These are phyloP conservation scores for Bradypus variegatus DNA, from an alignment of 2,797 vertebrate species.

Conservation along the genomic window DNA sequence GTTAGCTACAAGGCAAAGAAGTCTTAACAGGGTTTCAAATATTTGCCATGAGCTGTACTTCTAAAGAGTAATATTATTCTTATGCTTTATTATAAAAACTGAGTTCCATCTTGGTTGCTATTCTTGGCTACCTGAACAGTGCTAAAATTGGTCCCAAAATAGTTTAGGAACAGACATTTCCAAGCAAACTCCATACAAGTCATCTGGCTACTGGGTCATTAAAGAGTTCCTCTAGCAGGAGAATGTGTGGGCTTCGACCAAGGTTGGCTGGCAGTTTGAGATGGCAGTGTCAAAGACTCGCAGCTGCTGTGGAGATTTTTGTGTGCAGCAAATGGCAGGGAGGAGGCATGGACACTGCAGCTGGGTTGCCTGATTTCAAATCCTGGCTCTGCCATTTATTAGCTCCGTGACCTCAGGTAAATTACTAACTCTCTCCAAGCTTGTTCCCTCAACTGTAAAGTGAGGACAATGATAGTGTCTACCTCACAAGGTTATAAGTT, in stretches of 20 bases:
- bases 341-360: not conserved
- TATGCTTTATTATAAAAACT: slow-evolving; percentile 27
- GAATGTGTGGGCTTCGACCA: not conserved
- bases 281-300: not conserved
- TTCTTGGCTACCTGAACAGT: slow-evolving; percentile 32
- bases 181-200: not conserved
- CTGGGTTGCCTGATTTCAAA: not conserved
- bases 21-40: slow-evolving; percentile 30
- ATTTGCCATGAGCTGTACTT: slow-evolving; percentile 10
- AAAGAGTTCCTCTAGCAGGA: not conserved
- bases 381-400: not conserved
- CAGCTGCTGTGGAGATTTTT: not conserved
- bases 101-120: slow-evolving; percentile 26
- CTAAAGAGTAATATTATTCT: slow-evolving; percentile 39
- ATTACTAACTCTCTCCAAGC: not conserved
- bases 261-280: not conserved
- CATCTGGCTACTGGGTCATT: not conserved
- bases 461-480: not conserved
- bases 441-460: not conserved
- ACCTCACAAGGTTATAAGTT: not conserved
- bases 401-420: not conserved
- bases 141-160: slow-evolving; percentile 46
- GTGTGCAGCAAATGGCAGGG: too few species aligned
- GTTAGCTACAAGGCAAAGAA: not conserved
- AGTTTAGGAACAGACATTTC: slow-evolving; percentile 42